Evolutionary conservation across 2,113 vertebrate species (phyloP).

Genomic region (Equus przewalskii): DNA sequence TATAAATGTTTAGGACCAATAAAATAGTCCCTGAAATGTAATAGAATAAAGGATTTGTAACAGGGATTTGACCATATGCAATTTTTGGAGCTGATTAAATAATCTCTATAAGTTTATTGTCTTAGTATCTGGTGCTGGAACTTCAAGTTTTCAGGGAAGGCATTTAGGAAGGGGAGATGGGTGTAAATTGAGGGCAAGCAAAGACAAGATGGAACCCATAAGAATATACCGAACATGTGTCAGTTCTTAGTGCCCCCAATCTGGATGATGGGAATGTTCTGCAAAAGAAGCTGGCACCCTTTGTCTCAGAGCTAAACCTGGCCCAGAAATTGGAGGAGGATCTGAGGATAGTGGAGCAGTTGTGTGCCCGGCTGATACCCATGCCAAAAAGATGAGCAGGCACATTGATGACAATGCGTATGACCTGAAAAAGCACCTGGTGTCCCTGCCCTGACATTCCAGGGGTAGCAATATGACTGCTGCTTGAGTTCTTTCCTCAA

Average conservation of each 20-base stretch:
- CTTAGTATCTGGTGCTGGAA: neutral
- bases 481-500: constrained; percentile 17
- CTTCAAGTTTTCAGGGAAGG: neutral
- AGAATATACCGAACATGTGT: neutral
- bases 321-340: neutral
- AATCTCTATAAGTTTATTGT: neutral
- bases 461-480: neutral
- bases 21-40: neutral
- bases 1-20: neutral
- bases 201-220: neutral
- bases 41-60: neutral
- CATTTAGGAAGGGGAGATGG: neutral
- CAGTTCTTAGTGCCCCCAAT: neutral
- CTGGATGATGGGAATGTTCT: neutral
- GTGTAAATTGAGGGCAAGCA: neutral
- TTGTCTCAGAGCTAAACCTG: neutral
- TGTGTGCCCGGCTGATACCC: neutral
- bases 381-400: neutral
- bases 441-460: neutral
- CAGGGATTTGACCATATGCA: neutral
- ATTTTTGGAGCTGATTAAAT: constrained; percentile 26
- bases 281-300: neutral
- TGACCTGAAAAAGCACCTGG: neutral
- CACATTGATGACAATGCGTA: neutral
- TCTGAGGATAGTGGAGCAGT: neutral